These are phyloP conservation scores for Pegoplata infirma DNA, from an alignment of 2,888 invertebrate species.

Conservation along the genomic window DNA sequence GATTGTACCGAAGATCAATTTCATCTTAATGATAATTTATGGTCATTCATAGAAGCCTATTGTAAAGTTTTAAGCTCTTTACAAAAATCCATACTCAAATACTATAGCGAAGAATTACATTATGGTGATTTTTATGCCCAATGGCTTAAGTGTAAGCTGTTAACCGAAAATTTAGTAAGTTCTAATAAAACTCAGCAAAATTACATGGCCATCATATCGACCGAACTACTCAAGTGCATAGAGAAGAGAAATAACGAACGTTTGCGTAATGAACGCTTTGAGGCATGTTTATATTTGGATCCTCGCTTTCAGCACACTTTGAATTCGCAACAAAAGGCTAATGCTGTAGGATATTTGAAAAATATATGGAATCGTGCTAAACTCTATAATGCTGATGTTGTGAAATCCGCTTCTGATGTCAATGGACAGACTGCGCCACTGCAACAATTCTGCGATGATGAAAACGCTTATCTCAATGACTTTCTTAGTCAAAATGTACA, in stretches of 20 bases:
- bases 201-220: constrained; percentile 10
- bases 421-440: background rate
- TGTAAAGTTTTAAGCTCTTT: background rate
- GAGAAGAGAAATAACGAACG: constrained; percentile 22
- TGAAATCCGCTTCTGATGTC: background rate
- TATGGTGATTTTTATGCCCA: too few relatives aligned
- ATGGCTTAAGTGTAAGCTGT: too few relatives aligned
- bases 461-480: constrained; percentile 34
- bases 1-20: constrained; percentile 8
- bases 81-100: constrained; percentile 4
- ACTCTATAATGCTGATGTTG: constrained; percentile 9
- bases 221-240: constrained; percentile 19
- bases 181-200: background rate
- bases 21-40: constrained; percentile 5
- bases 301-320: too few relatives aligned
- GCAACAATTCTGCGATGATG: constrained; percentile 16
- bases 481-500: constrained; percentile 14
- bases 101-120: constrained; percentile 7
- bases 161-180: background rate
- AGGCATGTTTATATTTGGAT: too few relatives aligned
- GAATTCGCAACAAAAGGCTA: constrained; percentile 11
- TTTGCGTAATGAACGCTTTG: constrained; percentile 8
- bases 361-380: constrained; percentile 36
- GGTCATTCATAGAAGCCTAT: constrained; percentile 18
- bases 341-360: constrained; percentile 36